Evolutionary conservation across 2,113 vertebrate species (phyloP).

Genomic region (Lepus timidus): DNA sequence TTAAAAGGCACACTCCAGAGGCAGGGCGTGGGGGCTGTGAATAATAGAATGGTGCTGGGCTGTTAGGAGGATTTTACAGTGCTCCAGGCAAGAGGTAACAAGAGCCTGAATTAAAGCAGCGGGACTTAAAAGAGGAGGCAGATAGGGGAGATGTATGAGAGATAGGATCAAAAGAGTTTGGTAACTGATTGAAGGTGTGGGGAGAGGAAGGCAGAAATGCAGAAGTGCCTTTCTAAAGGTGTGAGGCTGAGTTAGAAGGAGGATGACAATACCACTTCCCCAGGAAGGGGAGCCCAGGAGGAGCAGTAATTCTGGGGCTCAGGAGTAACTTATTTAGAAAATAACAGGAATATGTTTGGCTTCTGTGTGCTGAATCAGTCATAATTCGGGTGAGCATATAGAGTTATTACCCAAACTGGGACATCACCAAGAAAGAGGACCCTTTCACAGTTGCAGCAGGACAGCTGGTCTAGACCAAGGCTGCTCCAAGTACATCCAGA

Average conservation of each 20-base stretch:
- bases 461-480: slow-evolving; percentile 1
- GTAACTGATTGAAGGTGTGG: slow-evolving; percentile 44
- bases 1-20: slow-evolving; percentile 38
- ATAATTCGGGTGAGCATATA: background rate
- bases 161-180: slow-evolving; percentile 70
- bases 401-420: slow-evolving; percentile 32
- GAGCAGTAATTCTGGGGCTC: background rate
- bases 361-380: slow-evolving; percentile 17
- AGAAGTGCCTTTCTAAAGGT: slow-evolving; percentile 12
- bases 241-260: slow-evolving; percentile 18
- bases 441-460: background rate
- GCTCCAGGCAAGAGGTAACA: slow-evolving; percentile 73
- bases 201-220: slow-evolving; percentile 40
- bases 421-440: background rate
- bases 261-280: background rate
- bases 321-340: background rate
- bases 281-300: background rate
- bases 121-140: slow-evolving; percentile 71
- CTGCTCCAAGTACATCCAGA: slow-evolving; percentile 1
- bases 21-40: background rate
- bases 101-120: slow-evolving; percentile 61
- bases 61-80: slow-evolving; percentile 59
- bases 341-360: background rate
- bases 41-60: background rate
- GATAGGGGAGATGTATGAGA: slow-evolving; percentile 22